phyloP scores from a whole-genome alignment of 2,113 vertebrate species.

The Coracopsis vasa region DNA sequence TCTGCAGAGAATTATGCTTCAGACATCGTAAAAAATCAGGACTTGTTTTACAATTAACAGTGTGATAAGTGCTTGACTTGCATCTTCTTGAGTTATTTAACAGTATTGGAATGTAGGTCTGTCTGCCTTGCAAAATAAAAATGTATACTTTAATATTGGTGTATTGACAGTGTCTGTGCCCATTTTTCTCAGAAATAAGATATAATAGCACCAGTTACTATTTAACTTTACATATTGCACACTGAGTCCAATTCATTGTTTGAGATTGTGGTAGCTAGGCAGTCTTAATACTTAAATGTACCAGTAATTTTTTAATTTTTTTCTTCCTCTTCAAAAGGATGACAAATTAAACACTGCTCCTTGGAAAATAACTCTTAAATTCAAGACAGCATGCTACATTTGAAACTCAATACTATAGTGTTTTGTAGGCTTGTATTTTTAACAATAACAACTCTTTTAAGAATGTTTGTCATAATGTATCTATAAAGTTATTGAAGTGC shows the following conservation, averaged over 20 bases:
- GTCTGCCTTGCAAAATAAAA: background rate
- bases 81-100: background rate
- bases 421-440: background rate
- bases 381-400: background rate
- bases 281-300: background rate
- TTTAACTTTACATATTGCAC: background rate
- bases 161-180: background rate
- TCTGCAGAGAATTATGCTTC: background rate
- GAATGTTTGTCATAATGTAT: background rate
- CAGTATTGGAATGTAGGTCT: background rate
- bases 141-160: background rate
- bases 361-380: background rate
- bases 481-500: background rate
- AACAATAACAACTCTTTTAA: background rate
- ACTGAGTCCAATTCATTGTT: background rate
- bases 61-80: background rate
- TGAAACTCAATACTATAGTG: background rate
- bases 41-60: background rate
- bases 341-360: background rate
- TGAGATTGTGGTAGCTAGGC: background rate
- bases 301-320: background rate
- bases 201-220: background rate
- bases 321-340: background rate
- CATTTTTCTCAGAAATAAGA: background rate
- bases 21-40: background rate